Conservation (phyloP, 2,113 vertebrate species). For the Sciurus niger region DNA sequence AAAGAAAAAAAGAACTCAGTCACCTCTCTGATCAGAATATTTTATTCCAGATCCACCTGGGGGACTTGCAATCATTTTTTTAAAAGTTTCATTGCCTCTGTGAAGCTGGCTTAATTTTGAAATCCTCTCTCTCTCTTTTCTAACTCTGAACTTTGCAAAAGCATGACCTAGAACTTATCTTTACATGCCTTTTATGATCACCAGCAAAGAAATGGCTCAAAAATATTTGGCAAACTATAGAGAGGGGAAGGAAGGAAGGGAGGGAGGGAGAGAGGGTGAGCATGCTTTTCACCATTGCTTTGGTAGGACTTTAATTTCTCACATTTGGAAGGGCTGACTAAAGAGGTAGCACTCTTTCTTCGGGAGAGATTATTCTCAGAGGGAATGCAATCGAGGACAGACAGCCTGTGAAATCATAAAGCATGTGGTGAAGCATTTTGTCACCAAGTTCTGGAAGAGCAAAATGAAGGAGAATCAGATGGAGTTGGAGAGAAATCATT, state of each 20-base stretch:
- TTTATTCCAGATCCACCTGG: background rate
- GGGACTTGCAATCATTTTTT: background rate
- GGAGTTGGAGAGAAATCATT: background rate
- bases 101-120: slow-evolving; percentile 32
- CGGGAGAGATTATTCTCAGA: background rate
- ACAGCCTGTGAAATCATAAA: background rate
- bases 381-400: background rate
- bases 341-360: background rate
- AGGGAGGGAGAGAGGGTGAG: background rate
- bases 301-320: background rate
- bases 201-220: background rate
- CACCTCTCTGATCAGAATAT: background rate
- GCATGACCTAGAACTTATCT: background rate
- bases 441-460: background rate
- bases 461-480: background rate
- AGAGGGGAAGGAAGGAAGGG: background rate
- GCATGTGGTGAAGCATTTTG: background rate
- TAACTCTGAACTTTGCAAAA: background rate
- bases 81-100: background rate
- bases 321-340: background rate
- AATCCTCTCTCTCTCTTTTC: background rate
- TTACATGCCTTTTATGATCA: background rate
- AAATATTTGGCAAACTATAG: background rate
- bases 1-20: background rate
- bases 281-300: background rate